Evolutionary conservation across 2,888 invertebrate genomes (phyloP), one percentile per base, ranked within the genome.

Genomic region (Orthonevra nobilis): DNA sequence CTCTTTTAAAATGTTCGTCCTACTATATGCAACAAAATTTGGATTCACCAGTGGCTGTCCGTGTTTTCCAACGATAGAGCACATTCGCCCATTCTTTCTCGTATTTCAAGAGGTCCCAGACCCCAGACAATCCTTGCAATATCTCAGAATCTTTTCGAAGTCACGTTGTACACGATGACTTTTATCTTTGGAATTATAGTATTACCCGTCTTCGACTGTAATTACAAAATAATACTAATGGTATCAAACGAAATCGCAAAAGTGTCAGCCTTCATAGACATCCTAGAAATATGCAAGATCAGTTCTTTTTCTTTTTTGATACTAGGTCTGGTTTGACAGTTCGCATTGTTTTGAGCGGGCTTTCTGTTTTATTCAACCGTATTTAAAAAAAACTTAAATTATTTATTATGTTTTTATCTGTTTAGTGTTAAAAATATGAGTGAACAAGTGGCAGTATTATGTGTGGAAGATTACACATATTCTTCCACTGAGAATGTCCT

Each of bases 361-460:
- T 14, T 36, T 44, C 32, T 48, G 17, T 6, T 34, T 23, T 40
- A n/a, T n/a, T n/a, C n/a, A n/a, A n/a, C n/a, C 23, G 10, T 30
- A 17, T 58, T 34, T n/a, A n/a, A n/a, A n/a, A n/a, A n/a, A n/a
- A n/a, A n/a, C n/a, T n/a, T 23, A 1, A 38, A 50, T 7, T n/a
- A 20, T 44, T 9, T 14, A 28, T 19, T 26, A 14, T 6, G 9
- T 12, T 20, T 30, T 14, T 4, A 1, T 28, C 2, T n/a, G 9
- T 23, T n/a, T 19, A 15, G 10, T 15, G 9, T 10, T n/a, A 9
- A 7, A 14, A 32, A 34, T 20, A 72, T 73, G 73, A 44, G 9
- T 17, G 34, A 42, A 4, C 40, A 73, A 60, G 36, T 40, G n/a
- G 2, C 52, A 12, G 28, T 17, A 12, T 12, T 44, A 2, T 36